Percentiles rank a stretch among this genome's conserved stretches.
Conservation (phyloP, 2,888 invertebrate genomes). For the Phasia obesa region DNA sequence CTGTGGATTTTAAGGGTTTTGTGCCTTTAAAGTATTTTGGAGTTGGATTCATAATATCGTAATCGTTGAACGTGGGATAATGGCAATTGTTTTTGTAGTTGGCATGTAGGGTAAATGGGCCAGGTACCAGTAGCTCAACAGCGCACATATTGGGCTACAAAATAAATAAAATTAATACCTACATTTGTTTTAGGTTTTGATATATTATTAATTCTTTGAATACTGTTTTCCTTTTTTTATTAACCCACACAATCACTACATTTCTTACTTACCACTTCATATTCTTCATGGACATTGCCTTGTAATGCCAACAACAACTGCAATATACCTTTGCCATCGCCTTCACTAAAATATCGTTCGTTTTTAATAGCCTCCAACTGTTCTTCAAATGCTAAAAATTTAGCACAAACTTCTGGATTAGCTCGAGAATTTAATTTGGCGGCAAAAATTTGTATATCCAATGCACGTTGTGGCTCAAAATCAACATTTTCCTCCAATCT, state of each 20-base stretch:
- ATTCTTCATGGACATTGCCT: conserved; percentile 67
- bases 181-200: too few species aligned
- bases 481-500: conserved; percentile 64
- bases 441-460: conserved; percentile 75
- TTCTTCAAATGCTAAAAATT: conserved; percentile 74
- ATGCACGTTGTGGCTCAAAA: conserved; percentile 75
- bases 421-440: conserved; percentile 74
- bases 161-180: neutral
- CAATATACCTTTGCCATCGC: conserved; percentile 73
- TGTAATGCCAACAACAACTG: conserved; percentile 74
- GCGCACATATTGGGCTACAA: conserved; percentile 59
- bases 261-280: conserved; percentile 64
- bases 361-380: conserved; percentile 71
- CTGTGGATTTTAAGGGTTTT: conserved; percentile 66
- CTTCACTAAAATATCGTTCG: conserved; percentile 73
- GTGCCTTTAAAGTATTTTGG: conserved; percentile 74
- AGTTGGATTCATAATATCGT: conserved; percentile 67
- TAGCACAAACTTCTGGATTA: conserved; percentile 70
- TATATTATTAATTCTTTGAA: too few species aligned
- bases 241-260: neutral
- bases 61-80: conserved; percentile 69
- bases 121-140: conserved; percentile 73
- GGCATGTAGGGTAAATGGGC: conserved; percentile 75
- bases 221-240: neutral
- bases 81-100: conserved; percentile 72